Base-by-base conservation (phyloP, 1,140 invertebrate genomes). In the Idris sp. region DNA sequence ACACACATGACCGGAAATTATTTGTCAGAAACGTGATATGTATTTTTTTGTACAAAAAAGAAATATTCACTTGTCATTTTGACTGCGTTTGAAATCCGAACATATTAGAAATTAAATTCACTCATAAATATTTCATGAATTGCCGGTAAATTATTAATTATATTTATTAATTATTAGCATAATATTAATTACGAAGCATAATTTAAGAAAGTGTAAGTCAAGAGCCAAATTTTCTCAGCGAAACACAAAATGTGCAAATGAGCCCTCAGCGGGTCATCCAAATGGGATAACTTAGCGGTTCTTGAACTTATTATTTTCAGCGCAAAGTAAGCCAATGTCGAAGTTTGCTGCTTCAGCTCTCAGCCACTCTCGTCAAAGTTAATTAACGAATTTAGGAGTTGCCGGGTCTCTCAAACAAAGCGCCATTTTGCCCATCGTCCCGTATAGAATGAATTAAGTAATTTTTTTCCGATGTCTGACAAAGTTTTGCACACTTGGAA, bases 221-320 rank as follows among this genome's bases (percentile, higher is more conserved):
- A 13, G 19, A 15, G 15, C 26, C 19, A 0, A 31, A 40, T 14
- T 41, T 41, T 62, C 36, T 51, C 41, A 10, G 9, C 26, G 40
- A 31, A 44, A 54, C n/a, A n/a, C 22, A 35, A 46, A 65, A 65
- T 65, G 46, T 44, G 18, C 4, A 10, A 9, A 53, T 46, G 49
- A 53, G 41, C 31, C 40, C 40, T 65, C 28, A 46, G n/a, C 49
- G 25, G 61, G 40, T 65, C 61, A 53, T 48, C 36, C 38, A 26
- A 71, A 54, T 61, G 25, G 49, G 49, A 40, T 44, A 54, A 61
- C 41, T 69, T 69, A 40, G 11, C 51, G 46, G 53, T 56, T 67
- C 54, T 71, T 71, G 46, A 53, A 61, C 67, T 61, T 51, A 44
- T 54, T 59, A 71, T 61, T 71, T 71, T 71, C 67, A 71, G 61